Evolutionary conservation across 2,888 invertebrate genomes (phyloP).

Genomic region (Suillia variegata): DNA sequence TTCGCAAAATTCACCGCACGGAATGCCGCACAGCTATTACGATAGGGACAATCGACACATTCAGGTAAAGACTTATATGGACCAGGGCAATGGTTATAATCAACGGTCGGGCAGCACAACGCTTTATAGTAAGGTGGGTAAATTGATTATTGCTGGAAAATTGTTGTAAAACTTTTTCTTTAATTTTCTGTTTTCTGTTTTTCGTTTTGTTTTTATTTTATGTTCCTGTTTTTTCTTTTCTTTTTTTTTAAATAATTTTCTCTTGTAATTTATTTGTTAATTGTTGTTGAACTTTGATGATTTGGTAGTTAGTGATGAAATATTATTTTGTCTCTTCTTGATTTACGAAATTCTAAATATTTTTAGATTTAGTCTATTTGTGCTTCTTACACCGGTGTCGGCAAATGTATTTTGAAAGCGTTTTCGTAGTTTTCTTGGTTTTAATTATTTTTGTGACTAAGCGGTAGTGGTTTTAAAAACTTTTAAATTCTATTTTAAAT

Average conservation of each 20-base stretch:
- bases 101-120: constrained; percentile 71
- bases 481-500: no score
- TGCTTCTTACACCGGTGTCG: no score
- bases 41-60: constrained; percentile 71
- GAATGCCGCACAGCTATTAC: constrained; percentile 60
- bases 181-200: no score
- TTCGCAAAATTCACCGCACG: constrained; percentile 64
- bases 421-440: constrained; percentile 2
- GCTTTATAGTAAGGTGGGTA: constrained; percentile 90
- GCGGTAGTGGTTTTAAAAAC: no score
- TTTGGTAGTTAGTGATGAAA: no score
- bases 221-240: constrained; percentile 14
- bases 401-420: no score
- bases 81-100: constrained; percentile 83
- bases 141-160: constrained; percentile 33
- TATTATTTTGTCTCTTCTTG: no score
- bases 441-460: neutral
- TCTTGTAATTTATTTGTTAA: neutral
- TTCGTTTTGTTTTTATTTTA: constrained; percentile 12
- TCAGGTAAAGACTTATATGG: constrained; percentile 96
- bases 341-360: no score
- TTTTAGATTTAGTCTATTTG: no score
- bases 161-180: constrained; percentile 22
- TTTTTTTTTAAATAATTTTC: neutral
- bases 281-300: no score